These are phyloP conservation scores for Isurus oxyrinchus DNA, from an alignment of 2,113 vertebrate genomes.

Conservation along the genomic window DNA sequence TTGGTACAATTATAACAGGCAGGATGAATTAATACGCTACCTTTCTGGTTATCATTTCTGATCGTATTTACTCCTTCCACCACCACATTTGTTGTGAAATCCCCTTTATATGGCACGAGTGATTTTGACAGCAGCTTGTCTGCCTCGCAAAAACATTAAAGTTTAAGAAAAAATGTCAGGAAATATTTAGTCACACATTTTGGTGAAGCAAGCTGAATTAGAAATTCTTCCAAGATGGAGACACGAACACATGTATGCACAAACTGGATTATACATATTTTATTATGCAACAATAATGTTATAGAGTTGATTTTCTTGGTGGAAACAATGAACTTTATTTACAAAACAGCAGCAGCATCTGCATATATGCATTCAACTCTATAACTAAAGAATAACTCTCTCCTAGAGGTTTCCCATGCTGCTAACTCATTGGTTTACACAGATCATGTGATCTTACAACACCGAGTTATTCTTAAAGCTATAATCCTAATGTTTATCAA, in stretches of 20 bases:
- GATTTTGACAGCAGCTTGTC: not conserved
- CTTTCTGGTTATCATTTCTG: not conserved
- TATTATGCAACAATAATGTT: not conserved
- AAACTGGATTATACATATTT: not conserved
- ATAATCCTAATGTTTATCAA: no score
- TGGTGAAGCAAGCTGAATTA: not conserved
- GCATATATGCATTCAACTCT: no score
- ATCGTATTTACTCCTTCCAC: not conserved
- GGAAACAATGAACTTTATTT: no score
- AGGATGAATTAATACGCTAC: constrained; percentile 15
- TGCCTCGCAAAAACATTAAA: not conserved
- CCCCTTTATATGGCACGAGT: not conserved
- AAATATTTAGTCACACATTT: not conserved
- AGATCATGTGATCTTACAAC: no score
- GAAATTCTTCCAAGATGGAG: not conserved
- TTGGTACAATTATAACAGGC: constrained; percentile 1
- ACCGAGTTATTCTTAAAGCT: no score
- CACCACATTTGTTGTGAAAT: not conserved
- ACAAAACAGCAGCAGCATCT: no score
- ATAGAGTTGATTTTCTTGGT: no score
- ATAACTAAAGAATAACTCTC: no score
- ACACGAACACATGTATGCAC: not conserved
- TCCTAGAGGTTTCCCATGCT: no score
- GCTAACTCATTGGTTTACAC: no score
- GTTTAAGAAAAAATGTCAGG: not conserved